These are phyloP conservation scores for Notechis scutatus DNA, from an alignment of 2,113 vertebrate species.

Conservation along the genomic window DNA sequence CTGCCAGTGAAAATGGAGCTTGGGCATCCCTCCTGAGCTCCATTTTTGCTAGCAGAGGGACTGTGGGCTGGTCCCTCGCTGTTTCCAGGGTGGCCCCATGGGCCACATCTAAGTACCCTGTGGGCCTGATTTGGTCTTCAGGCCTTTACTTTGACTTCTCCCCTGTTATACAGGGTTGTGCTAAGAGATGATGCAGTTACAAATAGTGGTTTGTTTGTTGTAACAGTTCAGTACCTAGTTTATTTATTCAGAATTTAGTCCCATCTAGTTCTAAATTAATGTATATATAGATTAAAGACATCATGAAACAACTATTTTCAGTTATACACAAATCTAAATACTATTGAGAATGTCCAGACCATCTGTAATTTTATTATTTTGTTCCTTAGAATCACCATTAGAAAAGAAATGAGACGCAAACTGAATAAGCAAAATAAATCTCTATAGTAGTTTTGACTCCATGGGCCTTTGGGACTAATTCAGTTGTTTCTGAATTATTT, in stretches of 20 bases:
- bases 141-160: too few relatives aligned
- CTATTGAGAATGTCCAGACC: background rate
- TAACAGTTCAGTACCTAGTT: background rate
- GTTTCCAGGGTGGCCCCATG: too few relatives aligned
- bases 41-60: too few relatives aligned
- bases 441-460: background rate
- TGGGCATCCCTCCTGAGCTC: too few relatives aligned
- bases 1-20: too few relatives aligned
- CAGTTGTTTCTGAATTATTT: slow-evolving; percentile 42
- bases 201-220: background rate
- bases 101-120: too few relatives aligned
- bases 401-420: background rate
- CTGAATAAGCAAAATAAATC: background rate
- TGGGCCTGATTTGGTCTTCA: too few relatives aligned
- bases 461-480: background rate
- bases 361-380: background rate
- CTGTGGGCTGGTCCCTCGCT: too few relatives aligned
- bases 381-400: background rate
- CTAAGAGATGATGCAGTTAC: background rate
- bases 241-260: background rate
- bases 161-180: background rate
- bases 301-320: background rate
- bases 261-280: background rate
- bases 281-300: background rate
- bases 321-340: background rate